These are phyloP conservation scores for Orthosia cruda DNA, from an alignment of 2,888 invertebrate species.

Conservation along the genomic window DNA sequence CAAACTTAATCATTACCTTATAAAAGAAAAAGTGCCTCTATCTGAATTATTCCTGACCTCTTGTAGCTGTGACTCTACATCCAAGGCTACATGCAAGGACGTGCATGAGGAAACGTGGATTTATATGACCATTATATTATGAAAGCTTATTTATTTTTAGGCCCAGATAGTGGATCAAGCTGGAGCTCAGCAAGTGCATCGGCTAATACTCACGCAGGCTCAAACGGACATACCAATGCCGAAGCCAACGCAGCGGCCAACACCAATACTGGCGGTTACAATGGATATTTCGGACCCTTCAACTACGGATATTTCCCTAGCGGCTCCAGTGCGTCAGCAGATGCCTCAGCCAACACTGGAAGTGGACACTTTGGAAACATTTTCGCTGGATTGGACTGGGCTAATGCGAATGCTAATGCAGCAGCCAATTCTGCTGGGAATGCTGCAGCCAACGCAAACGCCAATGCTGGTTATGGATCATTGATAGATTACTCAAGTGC, in stretches of 20 bases:
- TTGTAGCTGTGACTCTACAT: background rate
- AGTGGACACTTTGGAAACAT: conserved; percentile 33
- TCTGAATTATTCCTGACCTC: background rate
- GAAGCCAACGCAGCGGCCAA: conserved; percentile 43
- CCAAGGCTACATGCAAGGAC: background rate
- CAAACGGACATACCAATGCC: conserved; percentile 16
- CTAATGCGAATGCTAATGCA: conserved; percentile 44
- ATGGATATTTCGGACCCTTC: conserved; percentile 34
- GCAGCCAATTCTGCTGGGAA: conserved; percentile 27
- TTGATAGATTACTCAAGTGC: conserved; percentile 20
- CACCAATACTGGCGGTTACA: conserved; percentile 14
- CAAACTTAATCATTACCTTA: background rate
- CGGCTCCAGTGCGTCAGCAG: conserved; percentile 52
- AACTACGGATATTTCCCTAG: conserved; percentile 32
- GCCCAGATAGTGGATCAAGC: conserved; percentile 19
- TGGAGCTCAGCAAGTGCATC: conserved; percentile 45
- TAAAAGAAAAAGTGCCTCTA: conserved; percentile 6
- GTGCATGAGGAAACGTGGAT: background rate
- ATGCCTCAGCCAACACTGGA: conserved; percentile 37
- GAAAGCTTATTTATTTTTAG: conserved; percentile 4
- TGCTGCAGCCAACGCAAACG: conserved; percentile 40
- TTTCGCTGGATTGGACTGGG: conserved; percentile 38
- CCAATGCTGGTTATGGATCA: conserved; percentile 24
- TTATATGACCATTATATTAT: background rate
- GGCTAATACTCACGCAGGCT: conserved; percentile 22